Percentiles rank a stretch among this genome's conserved stretches.
phyloP scores from a whole-genome alignment of 2,113 vertebrate genomes.

The Brienomyrus brachyistius region DNA sequence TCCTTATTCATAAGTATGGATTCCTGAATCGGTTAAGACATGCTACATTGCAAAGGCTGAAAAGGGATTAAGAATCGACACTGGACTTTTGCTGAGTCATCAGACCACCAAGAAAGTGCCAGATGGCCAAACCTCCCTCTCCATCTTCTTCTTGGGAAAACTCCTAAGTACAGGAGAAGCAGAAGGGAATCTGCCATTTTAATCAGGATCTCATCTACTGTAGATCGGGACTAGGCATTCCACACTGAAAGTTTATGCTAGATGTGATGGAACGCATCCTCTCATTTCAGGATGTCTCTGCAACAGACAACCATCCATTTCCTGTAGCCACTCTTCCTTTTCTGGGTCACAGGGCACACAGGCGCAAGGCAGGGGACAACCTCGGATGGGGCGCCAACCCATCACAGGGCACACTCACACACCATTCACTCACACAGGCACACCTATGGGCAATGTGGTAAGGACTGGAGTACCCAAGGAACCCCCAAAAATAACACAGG shows the following conservation, averaged over 20 bases:
- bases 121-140: neutral
- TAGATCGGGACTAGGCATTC: neutral
- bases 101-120: neutral
- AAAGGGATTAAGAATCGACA: neutral
- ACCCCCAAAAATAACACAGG: neutral
- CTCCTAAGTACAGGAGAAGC: neutral
- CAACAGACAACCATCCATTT: neutral
- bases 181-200: neutral
- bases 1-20: neutral
- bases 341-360: neutral
- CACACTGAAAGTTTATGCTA: neutral
- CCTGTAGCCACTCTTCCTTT: neutral
- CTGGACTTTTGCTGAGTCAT: neutral
- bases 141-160: neutral
- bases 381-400: neutral
- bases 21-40: neutral
- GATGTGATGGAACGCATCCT: neutral
- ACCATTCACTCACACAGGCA: neutral
- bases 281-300: neutral
- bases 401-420: neutral
- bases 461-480: neutral
- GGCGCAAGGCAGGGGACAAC: neutral
- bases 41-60: neutral
- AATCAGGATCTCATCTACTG: neutral
- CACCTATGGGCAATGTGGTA: neutral